A percentile compares a stretch with the other conserved stretches of the same genome.
Evolutionary conservation across 2,888 invertebrate species (phyloP).

Genomic region (Apotomis turbidana): DNA sequence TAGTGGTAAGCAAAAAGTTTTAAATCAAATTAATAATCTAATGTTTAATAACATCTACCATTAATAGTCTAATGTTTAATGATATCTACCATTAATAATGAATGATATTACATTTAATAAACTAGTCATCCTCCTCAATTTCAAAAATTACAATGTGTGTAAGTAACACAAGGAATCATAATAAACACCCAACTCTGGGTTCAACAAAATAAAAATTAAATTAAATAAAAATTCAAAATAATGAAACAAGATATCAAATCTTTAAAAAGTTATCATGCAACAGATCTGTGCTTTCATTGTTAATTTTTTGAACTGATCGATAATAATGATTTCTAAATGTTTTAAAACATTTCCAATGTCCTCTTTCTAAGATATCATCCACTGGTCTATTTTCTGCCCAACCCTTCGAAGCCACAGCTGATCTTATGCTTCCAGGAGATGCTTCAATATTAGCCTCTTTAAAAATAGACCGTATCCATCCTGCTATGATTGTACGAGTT

Average conservation of each 20-base stretch:
- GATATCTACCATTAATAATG: no score
- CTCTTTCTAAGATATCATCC: slow-evolving; percentile 44
- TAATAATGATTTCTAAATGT: slow-evolving; percentile 43
- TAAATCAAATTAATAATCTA: no score
- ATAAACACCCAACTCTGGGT: no score
- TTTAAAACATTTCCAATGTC: slow-evolving; percentile 41
- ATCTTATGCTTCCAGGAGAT: slow-evolving; percentile 40
- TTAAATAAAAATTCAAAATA: no score
- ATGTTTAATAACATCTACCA: no score
- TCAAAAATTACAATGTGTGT: no score
- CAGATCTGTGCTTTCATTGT: neutral
- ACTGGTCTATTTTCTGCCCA: slow-evolving; percentile 43
- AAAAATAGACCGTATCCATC: slow-evolving; percentile 31
- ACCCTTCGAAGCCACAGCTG: slow-evolving; percentile 45
- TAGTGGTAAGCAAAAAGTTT: no score
- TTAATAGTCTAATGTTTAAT: no score
- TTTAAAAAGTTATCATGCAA: neutral
- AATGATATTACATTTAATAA: no score
- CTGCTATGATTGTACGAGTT: neutral
- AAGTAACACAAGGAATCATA: no score
- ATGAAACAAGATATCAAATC: neutral
- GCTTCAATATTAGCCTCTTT: slow-evolving; percentile 38
- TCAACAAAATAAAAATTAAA: no score
- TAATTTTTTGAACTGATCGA: neutral
- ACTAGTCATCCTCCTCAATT: no score